Conservation (phyloP, 2,888 invertebrate species). For the Drosophila cognata region DNA sequence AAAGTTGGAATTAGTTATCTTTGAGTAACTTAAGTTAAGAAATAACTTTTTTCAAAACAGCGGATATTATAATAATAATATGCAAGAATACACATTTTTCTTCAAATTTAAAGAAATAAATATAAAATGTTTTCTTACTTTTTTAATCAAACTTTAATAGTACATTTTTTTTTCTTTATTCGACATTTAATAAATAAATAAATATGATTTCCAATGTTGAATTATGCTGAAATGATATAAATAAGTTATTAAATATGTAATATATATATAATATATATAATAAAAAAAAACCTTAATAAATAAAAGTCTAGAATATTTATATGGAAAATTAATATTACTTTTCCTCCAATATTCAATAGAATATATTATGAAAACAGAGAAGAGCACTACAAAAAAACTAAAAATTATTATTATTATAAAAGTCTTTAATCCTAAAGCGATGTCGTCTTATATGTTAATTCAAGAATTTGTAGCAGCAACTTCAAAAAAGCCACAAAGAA, state of each 20-base stretch:
- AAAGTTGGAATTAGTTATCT: neutral
- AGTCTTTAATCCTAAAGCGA: neutral
- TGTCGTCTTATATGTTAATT: neutral
- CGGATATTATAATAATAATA: neutral
- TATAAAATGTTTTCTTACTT: neutral
- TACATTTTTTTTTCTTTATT: neutral
- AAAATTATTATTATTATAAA: neutral
- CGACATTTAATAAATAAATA: neutral
- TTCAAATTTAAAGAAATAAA: neutral
- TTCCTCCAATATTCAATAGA: neutral
- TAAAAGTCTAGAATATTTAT: neutral
- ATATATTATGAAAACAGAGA: neutral
- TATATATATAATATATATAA: neutral
- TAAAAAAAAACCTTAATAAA: neutral
- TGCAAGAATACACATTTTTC: neutral
- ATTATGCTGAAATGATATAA: neutral
- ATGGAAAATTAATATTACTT: neutral
- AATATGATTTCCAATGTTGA: neutral
- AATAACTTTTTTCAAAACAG: neutral
- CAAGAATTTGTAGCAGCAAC: neutral
- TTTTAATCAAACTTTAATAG: neutral
- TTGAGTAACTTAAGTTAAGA: neutral
- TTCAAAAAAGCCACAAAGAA: neutral
- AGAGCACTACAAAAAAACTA: accelerated
- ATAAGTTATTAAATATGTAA: neutral